Evolutionary conservation across 2,113 vertebrate genomes (phyloP), one percentile per base, ranked within the genome.

Genomic region (Dasyornis broadbenti): DNA sequence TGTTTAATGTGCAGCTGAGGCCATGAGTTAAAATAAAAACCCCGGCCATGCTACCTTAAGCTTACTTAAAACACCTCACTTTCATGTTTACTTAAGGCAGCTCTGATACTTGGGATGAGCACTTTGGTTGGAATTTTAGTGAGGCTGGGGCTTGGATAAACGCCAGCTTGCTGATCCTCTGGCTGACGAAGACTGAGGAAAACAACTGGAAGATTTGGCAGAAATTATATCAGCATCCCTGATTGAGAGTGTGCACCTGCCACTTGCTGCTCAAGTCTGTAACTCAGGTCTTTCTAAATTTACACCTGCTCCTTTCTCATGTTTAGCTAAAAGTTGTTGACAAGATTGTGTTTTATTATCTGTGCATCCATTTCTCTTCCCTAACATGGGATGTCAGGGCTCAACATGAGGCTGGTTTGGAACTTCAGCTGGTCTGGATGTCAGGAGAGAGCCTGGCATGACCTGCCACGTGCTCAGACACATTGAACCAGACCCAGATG

Each of bases 191-290:
- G 75, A 59, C 66, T n/a, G 76, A 90, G 53, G 78, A 90, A 95
- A 96, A 83, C 94, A 94, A 88, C 81, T 85, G 90, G 89, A 95
- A 95, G 82, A 35, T 90, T 73, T 96, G 81, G 89, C 94, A 95
- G 91, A 64, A 93, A 89, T 92, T 42, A 35, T 31, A 59, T 76
- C 83, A 89, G 86, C 45, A 56, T 89, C 69, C 45, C 57, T 85
- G 90, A 90, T 9, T 85, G 80, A 95, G 95, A 82, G 87, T 5
- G 53, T 93, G 75, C 91, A 93, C 91, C 93, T 95, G 96, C 76
- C 76, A 83, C 82, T 95, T 54, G 75, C 71, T 88, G 52, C 21
- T 93, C 72, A 24, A 86, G 42, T 73, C 86, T 82, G 22, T 40
- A 90, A 68, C 66, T 76, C 84, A 85, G 82, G 35, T 93, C 68